Conservation (phyloP, 1,140 invertebrate genomes). For the Liolophura sinensis region DNA sequence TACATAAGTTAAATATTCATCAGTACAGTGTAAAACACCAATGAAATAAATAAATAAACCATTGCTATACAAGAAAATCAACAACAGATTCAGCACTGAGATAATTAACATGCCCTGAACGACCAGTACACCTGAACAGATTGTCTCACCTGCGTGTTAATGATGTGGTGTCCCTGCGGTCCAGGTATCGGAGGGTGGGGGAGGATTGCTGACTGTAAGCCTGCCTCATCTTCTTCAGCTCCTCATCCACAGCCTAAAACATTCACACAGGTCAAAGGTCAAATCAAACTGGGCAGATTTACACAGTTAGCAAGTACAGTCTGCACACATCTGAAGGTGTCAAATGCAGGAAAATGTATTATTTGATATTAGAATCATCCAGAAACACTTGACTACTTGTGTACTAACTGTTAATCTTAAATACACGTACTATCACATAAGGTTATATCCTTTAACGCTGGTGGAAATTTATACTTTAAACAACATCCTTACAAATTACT, state of each 20-base stretch:
- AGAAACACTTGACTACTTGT: no score
- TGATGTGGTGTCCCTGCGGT: background rate
- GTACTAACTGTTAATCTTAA: no score
- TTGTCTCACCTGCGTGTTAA: background rate
- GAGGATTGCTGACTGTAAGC: background rate
- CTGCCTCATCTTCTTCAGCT: slow-evolving; percentile 1
- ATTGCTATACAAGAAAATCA: no score
- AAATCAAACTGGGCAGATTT: background rate
- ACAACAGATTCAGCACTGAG: no score
- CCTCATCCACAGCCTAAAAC: slow-evolving; percentile 5
- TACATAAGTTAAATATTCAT: no score
- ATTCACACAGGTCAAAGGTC: slow-evolving; percentile 1
- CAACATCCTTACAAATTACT: no score
- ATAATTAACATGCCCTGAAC: background rate
- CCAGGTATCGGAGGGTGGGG: background rate
- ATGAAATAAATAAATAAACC: no score
- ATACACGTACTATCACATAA: no score
- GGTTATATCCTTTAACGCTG: background rate
- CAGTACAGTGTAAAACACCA: no score
- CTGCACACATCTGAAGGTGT: no score
- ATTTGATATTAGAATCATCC: background rate
- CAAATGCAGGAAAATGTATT: background rate
- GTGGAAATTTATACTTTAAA: background rate
- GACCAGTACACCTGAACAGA: no score
- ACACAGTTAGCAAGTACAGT: background rate